Evolutionary conservation across 2,797 vertebrate species (phyloP).

Genomic region (Myotis findleyi): DNA sequence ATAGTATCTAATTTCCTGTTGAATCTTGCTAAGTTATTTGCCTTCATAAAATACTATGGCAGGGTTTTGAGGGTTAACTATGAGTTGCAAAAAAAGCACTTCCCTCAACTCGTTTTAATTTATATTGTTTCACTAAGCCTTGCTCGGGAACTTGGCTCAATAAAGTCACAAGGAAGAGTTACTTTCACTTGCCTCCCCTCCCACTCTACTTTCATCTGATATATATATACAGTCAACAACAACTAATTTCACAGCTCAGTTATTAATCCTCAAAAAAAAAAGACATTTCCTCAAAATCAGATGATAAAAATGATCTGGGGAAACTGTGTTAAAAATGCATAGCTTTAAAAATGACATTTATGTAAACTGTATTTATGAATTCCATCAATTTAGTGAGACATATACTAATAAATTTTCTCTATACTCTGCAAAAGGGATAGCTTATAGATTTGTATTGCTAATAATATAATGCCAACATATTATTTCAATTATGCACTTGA

Average conservation of each 20-base stretch:
- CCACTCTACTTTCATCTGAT: conserved; percentile 45
- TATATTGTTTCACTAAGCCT: conserved; percentile 61
- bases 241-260: conserved; percentile 78
- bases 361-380: conserved; percentile 6
- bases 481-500: conserved; percentile 67
- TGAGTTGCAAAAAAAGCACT: conserved; percentile 47
- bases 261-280: conserved; percentile 69
- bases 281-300: conserved; percentile 66
- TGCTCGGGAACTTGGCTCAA: conserved; percentile 38
- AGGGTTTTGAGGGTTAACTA: conserved; percentile 74
- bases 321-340: background rate
- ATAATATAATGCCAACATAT: background rate
- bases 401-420: conserved; percentile 52
- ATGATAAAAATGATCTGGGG: background rate
- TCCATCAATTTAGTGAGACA: conserved; percentile 57
- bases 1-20: conserved; percentile 66
- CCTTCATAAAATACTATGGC: conserved; percentile 70
- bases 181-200: background rate
- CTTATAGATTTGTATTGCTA: conserved; percentile 41
- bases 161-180: background rate
- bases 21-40: conserved; percentile 68
- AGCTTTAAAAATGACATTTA: conserved; percentile 65
- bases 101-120: conserved; percentile 66
- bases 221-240: conserved; percentile 62
- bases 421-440: conserved; percentile 31